Conservation (phyloP, 2,113 vertebrate genomes). For the Ranitomeya variabilis region DNA sequence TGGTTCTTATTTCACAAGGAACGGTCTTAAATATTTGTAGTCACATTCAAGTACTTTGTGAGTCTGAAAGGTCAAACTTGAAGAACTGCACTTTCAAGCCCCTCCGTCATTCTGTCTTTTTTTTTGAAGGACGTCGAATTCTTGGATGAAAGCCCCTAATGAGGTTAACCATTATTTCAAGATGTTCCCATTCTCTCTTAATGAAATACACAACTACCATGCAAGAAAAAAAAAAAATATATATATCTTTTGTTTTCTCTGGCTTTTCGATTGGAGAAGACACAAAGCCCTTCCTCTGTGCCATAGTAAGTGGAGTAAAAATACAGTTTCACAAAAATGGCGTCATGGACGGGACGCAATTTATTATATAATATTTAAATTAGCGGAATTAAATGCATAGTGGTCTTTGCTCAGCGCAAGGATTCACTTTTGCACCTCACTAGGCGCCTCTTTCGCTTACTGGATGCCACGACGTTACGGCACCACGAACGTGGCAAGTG, state of each 20-base stretch:
- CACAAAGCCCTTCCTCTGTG: not conserved
- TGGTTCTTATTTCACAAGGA: not conserved
- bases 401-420: too few species aligned
- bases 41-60: slow-evolving; percentile 1
- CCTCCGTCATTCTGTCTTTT: slow-evolving; percentile 15
- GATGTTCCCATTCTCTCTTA: slow-evolving; percentile 36
- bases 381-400: too few species aligned
- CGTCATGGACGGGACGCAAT: too few species aligned
- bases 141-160: slow-evolving; percentile 31
- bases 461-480: too few species aligned
- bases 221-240: slow-evolving; percentile 1
- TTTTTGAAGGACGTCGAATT: slow-evolving; percentile 6
- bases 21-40: slow-evolving; percentile 17
- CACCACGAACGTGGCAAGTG: too few species aligned
- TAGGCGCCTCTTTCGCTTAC: too few species aligned
- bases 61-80: slow-evolving; percentile 13
- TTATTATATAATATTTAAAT: too few species aligned
- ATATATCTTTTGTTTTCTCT: not conserved
- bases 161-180: slow-evolving; percentile 42
- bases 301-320: not conserved
- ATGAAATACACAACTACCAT: slow-evolving; percentile 37
- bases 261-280: not conserved
- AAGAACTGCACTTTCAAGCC: not conserved
- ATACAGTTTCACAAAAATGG: not conserved
- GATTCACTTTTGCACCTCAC: too few species aligned